Conservation (phyloP, 2,797 vertebrate genomes). For the Sphenodon punctatus region DNA sequence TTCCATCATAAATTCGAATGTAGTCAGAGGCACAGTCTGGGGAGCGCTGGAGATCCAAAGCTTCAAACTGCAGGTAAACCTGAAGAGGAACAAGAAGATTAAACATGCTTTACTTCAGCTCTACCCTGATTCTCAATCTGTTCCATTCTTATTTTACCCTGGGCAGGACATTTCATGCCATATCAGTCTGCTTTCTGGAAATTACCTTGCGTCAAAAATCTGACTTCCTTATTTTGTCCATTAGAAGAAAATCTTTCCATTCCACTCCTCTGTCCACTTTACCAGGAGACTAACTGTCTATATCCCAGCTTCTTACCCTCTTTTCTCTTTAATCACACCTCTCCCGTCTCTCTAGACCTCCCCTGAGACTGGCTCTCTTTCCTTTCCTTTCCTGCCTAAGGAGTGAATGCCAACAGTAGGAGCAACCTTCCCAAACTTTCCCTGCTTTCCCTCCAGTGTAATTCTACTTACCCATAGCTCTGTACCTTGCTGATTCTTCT, state of each 20-base stretch:
- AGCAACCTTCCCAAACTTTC: background rate
- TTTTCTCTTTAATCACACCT: background rate
- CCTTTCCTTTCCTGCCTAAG: background rate
- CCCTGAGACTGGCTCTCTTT: too few relatives aligned
- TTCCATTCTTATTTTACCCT: background rate
- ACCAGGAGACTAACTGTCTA: background rate
- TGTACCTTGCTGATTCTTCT: background rate
- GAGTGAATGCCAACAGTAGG: background rate
- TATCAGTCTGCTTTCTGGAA: background rate
- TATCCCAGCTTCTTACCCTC: background rate
- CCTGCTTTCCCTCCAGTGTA: background rate
- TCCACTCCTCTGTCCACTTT: background rate
- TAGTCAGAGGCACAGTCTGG: slow-evolving; percentile 66
- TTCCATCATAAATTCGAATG: slow-evolving; percentile 67
- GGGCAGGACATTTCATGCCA: background rate
- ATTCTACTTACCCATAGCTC: background rate
- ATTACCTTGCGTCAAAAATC: background rate
- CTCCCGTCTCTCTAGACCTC: background rate
- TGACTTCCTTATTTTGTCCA: background rate
- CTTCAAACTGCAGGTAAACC: slow-evolving; percentile 67
- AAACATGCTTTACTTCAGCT: background rate
- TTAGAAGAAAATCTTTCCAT: background rate
- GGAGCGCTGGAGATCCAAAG: slow-evolving; percentile 63
- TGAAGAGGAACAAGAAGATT: slow-evolving; percentile 22
- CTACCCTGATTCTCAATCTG: background rate